Evolutionary conservation across 2,797 vertebrate species (phyloP), one percentile per base, ranked within the genome.

Genomic region (Melanotaenia trifasciata): DNA sequence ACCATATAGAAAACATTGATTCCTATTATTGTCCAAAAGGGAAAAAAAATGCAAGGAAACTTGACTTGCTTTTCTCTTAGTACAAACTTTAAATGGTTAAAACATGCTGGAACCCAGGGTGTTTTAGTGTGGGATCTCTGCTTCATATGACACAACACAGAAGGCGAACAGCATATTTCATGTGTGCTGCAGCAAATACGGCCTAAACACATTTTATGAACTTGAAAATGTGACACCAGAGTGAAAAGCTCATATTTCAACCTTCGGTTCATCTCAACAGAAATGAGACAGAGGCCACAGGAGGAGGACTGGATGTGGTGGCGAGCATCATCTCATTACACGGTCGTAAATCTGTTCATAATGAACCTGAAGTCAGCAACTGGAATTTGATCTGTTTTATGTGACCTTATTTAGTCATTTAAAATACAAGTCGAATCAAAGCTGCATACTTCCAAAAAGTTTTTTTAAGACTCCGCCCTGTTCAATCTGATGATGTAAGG

Each of bases 161-260:
- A 11, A 5, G 43, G 5, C 43, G 12, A 18, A 45, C 43, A 28
- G 24, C 32, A 12, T 60, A 64, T 28, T 18, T 58, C 35, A 26
- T 40, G 59, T 70, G 58, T 69, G 61, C 32, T 35, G 56, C 32
- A 22, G 30, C 28, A 24, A 1, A 64, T 72, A 61, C 67, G 57
- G 33, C 36, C 10, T 3, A 47, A 70, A 74, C 56, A 54, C 57
- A 58, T 84, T 85, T 80, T 33, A 18, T 76, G 61, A 68, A 28
- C 60, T 5, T 47, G 61, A 60, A 81, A 88, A 92, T 85, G 80
- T 92, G 76, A n/a, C 71, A 24, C 60, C 28, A 43, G 6, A 67
- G 84, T 58, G 58, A 91, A 74, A 1, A n/a, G 40, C 64, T 40
- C 57, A 61, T 81, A 73, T 14, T 78, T 91, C 84, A 70, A 28